Evolutionary conservation across 1,140 invertebrate species (phyloP).

Genomic region (Popillia japonica): DNA sequence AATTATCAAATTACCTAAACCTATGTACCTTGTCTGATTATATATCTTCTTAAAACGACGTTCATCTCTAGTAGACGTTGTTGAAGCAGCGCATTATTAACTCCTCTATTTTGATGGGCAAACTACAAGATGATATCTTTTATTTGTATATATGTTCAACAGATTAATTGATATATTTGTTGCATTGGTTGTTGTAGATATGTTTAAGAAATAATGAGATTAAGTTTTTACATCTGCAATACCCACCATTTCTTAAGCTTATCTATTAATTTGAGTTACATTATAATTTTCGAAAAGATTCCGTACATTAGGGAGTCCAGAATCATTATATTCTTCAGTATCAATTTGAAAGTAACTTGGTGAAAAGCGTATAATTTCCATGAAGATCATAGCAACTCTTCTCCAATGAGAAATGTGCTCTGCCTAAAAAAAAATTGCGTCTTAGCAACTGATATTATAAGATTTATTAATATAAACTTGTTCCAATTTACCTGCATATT

Average conservation of each 20-base stretch:
- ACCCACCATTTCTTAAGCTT: background rate
- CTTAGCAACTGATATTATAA: too few species aligned
- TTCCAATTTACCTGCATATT: constrained; percentile 58
- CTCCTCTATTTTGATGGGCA: constrained; percentile 18
- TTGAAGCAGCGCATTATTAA: constrained; percentile 39
- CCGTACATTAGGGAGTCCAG: background rate
- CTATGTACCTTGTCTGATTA: constrained; percentile 42
- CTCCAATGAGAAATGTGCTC: constrained; percentile 56
- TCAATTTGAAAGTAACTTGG: constrained; percentile 45
- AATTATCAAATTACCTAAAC: constrained; percentile 26
- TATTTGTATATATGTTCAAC: background rate
- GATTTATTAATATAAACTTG: too few species aligned
- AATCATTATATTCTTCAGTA: constrained; percentile 30
- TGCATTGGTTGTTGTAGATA: background rate
- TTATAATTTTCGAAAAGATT: background rate
- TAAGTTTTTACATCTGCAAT: background rate
- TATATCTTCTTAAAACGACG: constrained; percentile 39
- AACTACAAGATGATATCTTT: constrained; percentile 12
- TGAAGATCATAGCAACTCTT: constrained; percentile 55
- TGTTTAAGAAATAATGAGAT: constrained; percentile 3
- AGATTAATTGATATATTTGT: background rate
- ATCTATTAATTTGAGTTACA: background rate
- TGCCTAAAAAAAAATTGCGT: constrained; percentile 44
- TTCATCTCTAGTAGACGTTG: constrained; percentile 40
- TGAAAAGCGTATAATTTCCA: constrained; percentile 55